phyloP scores from a whole-genome alignment of 2,888 invertebrate species.

The Chirona hameri region DNA sequence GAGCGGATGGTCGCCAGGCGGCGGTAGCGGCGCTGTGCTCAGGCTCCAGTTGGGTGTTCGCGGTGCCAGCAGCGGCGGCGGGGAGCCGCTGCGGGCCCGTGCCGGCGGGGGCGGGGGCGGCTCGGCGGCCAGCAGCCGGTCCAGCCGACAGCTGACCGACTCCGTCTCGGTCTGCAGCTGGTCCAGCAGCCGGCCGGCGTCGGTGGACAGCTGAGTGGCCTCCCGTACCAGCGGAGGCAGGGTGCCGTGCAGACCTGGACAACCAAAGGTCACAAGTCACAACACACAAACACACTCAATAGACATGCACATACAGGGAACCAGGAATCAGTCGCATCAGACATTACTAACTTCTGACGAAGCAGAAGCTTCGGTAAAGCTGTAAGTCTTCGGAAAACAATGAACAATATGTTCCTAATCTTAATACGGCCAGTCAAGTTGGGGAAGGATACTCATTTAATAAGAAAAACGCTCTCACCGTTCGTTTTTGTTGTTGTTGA shows the following conservation, averaged over 20 bases:
- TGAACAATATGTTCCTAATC: too few species aligned
- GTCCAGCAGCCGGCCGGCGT: background rate
- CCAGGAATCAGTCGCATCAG: too few species aligned
- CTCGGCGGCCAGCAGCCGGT: background rate
- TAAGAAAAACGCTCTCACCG: too few species aligned
- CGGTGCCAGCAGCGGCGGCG: conserved; percentile 25
- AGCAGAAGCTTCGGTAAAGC: too few species aligned
- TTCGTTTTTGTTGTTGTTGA: too few species aligned
- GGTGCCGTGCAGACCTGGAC: background rate
- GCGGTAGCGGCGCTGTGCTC: background rate
- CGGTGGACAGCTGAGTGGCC: background rate
- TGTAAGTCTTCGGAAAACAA: too few species aligned
- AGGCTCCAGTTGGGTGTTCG: conserved; percentile 1
- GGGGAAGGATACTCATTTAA: too few species aligned
- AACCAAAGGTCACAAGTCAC: background rate
- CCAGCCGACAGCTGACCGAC: background rate
- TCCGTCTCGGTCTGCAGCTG: background rate
- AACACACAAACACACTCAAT: background rate
- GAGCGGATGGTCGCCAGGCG: background rate
- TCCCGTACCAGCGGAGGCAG: background rate
- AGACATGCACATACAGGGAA: background rate
- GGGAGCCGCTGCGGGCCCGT: background rate
- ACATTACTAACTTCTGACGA: too few species aligned
- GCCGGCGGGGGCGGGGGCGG: background rate
- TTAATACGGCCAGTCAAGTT: too few species aligned